These are phyloP conservation scores for Molossus molossus DNA, from an alignment of 2,797 vertebrate species.

Conservation along the genomic window DNA sequence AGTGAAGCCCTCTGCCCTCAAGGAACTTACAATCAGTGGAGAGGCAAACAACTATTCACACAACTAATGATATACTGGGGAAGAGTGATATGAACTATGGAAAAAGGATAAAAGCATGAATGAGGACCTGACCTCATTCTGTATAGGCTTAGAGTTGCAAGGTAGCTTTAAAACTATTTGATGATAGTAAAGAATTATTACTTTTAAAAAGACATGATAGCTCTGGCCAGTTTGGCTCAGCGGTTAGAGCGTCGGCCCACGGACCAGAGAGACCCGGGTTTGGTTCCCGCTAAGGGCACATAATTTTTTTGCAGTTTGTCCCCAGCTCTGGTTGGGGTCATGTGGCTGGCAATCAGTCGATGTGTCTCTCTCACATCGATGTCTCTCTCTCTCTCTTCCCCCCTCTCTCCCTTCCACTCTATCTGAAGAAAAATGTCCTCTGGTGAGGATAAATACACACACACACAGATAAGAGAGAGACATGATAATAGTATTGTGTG, in stretches of 20 bases:
- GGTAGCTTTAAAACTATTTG: conserved; percentile 11
- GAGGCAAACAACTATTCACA: neutral
- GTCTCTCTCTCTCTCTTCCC: too few relatives aligned
- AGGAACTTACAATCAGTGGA: neutral
- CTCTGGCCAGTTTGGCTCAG: too few relatives aligned
- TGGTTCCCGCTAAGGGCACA: too few relatives aligned
- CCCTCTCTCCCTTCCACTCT: too few relatives aligned
- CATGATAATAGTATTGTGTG: neutral
- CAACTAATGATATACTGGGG: neutral
- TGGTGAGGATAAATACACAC: too few relatives aligned
- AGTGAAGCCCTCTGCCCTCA: neutral
- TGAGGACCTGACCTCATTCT: neutral
- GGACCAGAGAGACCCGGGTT: too few relatives aligned
- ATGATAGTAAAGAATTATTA: neutral
- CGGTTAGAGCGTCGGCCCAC: too few relatives aligned
- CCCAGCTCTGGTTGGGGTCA: too few relatives aligned
- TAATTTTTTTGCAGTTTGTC: too few relatives aligned
- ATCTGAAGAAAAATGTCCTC: too few relatives aligned
- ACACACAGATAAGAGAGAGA: neutral
- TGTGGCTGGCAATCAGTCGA: too few relatives aligned
- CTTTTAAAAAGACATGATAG: neutral
- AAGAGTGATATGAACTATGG: neutral
- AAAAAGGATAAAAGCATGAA: neutral
- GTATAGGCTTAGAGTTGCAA: neutral
- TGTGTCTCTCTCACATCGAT: too few relatives aligned